A percentile compares a stretch with the other conserved stretches of the same genome.
These are phyloP conservation scores for Drosophila maculinotata DNA, from an alignment of 2,888 invertebrate genomes.

Conservation along the genomic window DNA sequence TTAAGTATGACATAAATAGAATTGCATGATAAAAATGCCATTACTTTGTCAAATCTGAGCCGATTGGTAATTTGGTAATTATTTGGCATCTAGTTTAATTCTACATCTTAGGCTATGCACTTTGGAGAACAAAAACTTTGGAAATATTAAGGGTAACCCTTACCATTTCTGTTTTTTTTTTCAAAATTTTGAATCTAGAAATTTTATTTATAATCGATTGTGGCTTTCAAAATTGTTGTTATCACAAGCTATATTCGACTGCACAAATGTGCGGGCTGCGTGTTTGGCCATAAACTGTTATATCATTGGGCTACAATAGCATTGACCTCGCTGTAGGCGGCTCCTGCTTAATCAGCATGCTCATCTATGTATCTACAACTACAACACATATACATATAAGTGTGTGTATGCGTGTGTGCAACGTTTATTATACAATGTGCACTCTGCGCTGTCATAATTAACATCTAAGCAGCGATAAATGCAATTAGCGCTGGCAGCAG, in stretches of 20 bases:
- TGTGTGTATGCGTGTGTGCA: slow-evolving; percentile 12
- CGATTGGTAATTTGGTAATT: no score
- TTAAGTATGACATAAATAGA: not conserved
- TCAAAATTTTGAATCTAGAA: no score
- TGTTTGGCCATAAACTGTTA: slow-evolving; percentile 37
- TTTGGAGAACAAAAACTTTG: no score
- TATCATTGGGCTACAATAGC: slow-evolving; percentile 49
- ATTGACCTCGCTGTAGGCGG: slow-evolving; percentile 53
- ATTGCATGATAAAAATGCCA: no score
- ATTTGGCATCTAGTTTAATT: no score
- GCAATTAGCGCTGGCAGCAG: slow-evolving; percentile 66
- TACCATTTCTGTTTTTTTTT: no score
- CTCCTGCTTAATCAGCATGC: slow-evolving; percentile 49
- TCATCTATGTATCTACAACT: slow-evolving; percentile 8
- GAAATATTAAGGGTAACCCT: no score
- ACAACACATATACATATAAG: slow-evolving; percentile 1
- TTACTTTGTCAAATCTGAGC: no score
- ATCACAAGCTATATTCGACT: not conserved
- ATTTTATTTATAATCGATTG: no score
- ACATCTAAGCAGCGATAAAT: slow-evolving; percentile 76
- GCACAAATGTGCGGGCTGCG: slow-evolving; percentile 25
- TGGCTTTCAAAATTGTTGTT: not conserved
- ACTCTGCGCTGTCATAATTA: slow-evolving; percentile 70
- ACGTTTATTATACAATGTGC: slow-evolving; percentile 51
- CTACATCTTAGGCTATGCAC: no score